A percentile compares a stretch with the other conserved stretches of the same genome.
Evolutionary conservation across 2,888 invertebrate genomes (phyloP).

Genomic region (Argynnis bischoffii): DNA sequence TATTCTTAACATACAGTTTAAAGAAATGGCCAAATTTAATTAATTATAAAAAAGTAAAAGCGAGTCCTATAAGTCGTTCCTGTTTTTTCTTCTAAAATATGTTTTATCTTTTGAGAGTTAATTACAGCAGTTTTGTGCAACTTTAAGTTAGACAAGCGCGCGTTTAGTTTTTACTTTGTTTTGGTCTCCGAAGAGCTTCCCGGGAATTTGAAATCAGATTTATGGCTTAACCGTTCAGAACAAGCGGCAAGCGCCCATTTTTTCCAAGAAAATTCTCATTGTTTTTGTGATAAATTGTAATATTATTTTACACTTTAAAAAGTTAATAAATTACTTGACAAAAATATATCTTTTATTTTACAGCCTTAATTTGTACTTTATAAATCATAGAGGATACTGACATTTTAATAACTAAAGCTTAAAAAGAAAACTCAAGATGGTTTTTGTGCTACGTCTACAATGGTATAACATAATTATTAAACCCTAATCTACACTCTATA

Average conservation of each 20-base stretch:
- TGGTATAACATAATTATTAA: too few species aligned
- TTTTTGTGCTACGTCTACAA: too few species aligned
- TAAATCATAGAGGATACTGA: conserved; percentile 1
- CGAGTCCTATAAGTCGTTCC: too few species aligned
- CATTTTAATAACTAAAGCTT: background rate
- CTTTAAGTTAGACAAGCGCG: conserved; percentile 4
- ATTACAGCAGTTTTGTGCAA: background rate
- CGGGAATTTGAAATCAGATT: conserved; percentile 22
- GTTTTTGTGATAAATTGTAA: background rate
- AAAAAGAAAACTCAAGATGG: background rate
- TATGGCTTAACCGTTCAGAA: conserved; percentile 26
- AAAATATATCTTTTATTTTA: background rate
- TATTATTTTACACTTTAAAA: background rate
- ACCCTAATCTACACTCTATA: too few species aligned
- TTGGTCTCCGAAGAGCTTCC: conserved; percentile 9
- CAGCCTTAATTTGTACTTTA: background rate
- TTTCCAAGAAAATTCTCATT: conserved; percentile 1
- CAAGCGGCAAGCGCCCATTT: conserved; percentile 1
- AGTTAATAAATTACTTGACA: background rate
- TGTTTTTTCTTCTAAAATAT: too few species aligned
- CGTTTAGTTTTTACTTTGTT: conserved; percentile 25
- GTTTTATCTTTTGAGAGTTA: background rate
- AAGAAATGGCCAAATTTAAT: too few species aligned
- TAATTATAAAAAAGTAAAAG: too few species aligned
- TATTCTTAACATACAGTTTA: too few species aligned